Conservation (phyloP, 2,888 invertebrate genomes). For the Drosophila birchii region DNA sequence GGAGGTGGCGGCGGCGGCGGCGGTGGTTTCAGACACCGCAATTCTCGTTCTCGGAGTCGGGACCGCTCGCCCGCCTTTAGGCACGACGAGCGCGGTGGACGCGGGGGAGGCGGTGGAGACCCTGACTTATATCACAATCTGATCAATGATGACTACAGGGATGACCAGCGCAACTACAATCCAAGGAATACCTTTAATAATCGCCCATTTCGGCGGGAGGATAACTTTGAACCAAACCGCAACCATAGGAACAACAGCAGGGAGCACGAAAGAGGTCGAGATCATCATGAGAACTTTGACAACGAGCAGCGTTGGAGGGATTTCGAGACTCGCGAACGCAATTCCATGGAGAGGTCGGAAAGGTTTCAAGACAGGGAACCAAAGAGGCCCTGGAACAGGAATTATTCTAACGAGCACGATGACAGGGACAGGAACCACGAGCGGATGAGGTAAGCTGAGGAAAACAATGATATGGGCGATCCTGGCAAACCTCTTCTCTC, state of each 20-base stretch:
- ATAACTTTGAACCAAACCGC: constrained; percentile 53
- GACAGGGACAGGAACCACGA: constrained; percentile 27
- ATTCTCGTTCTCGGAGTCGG: constrained; percentile 83
- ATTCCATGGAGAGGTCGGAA: constrained; percentile 19
- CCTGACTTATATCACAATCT: constrained; percentile 83
- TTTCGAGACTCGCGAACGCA: constrained; percentile 16
- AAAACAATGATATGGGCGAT: background rate
- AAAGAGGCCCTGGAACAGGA: constrained; percentile 23
- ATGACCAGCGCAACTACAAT: constrained; percentile 72
- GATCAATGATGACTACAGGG: constrained; percentile 83
- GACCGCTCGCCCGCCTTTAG: constrained; percentile 71
- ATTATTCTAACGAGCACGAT: constrained; percentile 13
- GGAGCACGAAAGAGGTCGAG: constrained; percentile 40
- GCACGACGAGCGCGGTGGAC: constrained; percentile 58
- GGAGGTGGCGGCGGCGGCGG: background rate
- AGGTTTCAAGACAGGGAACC: constrained; percentile 15
- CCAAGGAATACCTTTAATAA: constrained; percentile 53
- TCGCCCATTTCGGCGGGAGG: constrained; percentile 54
- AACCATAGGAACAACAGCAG: constrained; percentile 38
- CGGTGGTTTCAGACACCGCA: constrained; percentile 72
- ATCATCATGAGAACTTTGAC: constrained; percentile 47
- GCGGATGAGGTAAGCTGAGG: constrained; percentile 11
- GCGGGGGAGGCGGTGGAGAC: constrained; percentile 65
- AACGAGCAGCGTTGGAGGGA: constrained; percentile 39
- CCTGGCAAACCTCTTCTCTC: too few relatives aligned